Evolutionary conservation across 1,140 invertebrate species (phyloP), one percentile per base, ranked within the genome.

Genomic region (Ceratoteleas bidentatus): DNA sequence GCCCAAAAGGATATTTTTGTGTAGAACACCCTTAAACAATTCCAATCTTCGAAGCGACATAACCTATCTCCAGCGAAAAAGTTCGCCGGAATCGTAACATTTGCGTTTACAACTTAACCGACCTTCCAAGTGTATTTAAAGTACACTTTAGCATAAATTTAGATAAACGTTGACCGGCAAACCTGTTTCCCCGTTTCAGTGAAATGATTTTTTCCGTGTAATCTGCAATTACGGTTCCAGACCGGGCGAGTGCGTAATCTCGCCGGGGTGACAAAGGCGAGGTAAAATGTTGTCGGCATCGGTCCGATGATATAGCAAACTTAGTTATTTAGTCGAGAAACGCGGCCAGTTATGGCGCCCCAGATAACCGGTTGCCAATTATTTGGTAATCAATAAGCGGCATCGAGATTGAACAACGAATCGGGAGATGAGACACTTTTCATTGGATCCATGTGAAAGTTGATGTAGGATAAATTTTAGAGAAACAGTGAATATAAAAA

Each of bases 301-400:
- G 56, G 1, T 32, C 32, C 11, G 38, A 32, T 69, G 43, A 58
- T 57, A 40, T 33, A 24, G 65, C 40, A 60, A 70, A 70, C 56
- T 53, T 60, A 47, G 60, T 70, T 40, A 70, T 70, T 60, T 53
- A 52, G 36, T 33, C 36, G 56, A 60, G 49, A 70, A 68, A 57
- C 40, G 43, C 65, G 43, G 45, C 43, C 16, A 40, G 54, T 58
- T 69, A 32, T 50, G 45, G 53, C 38, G 32, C 13, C 43, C 24
- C 9, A 36, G 64, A 66, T 66, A 43, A 43, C 38, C 50, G 13
- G 52, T 45, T 47, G 24, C 14, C 40, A 68, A 58, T 68, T 68
- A 58, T 68, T 68, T 50, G 52, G n/a, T 47, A 56, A 66, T 54
- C 62, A 66, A 66, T 53, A 53, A 65, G 15, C 38, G 24, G 11